phyloP scores from a whole-genome alignment of 2,113 vertebrate genomes.

The Trematomus loennbergii region DNA sequence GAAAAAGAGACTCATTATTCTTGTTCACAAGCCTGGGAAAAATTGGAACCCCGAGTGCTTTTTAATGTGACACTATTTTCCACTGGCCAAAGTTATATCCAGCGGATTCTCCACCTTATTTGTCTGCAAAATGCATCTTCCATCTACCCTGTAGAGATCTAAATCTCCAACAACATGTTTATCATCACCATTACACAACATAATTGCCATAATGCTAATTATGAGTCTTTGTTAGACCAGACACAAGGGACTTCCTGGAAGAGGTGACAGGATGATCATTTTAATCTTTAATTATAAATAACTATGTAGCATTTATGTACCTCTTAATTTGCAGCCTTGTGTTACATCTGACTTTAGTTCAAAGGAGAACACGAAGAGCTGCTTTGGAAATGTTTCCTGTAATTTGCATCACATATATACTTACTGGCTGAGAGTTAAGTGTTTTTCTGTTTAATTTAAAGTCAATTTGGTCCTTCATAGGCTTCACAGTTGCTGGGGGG shows the following conservation, averaged over 20 bases:
- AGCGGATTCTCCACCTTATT: background rate
- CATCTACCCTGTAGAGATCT: background rate
- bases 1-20: constrained; percentile 37
- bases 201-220: constrained; percentile 40
- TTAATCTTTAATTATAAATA: constrained; percentile 45
- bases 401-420: no score
- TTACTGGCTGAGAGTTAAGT: no score
- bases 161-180: constrained; percentile 8
- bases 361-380: no score
- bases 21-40: constrained; percentile 17
- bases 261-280: constrained; percentile 3
- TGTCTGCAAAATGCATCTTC: background rate
- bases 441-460: no score
- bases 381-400: no score
- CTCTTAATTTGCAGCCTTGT: no score
- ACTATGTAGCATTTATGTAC: background rate
- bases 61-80: constrained; percentile 9
- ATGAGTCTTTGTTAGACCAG: constrained; percentile 1
- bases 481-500: constrained; percentile 17
- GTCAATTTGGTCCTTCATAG: background rate
- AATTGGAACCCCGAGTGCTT: background rate
- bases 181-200: constrained; percentile 25
- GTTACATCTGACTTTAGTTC: no score
- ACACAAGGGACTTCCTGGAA: background rate
- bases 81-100: constrained; percentile 8